Percentiles rank a stretch among this genome's conserved stretches.
These are phyloP conservation scores for Polypterus senegalus DNA, from an alignment of 2,113 vertebrate genomes.

Conservation along the genomic window DNA sequence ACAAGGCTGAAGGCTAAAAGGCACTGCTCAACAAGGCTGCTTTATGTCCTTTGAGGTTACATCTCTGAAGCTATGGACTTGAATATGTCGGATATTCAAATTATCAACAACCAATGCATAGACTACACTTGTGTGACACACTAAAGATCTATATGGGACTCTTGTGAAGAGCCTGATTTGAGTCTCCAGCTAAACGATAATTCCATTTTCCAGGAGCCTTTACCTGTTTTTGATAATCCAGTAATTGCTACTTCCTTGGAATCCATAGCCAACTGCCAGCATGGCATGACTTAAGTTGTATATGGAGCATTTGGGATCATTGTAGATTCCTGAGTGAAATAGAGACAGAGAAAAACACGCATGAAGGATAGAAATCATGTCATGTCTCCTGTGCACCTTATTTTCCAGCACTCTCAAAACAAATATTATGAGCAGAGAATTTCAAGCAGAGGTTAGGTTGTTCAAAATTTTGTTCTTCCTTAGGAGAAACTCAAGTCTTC, in stretches of 20 bases:
- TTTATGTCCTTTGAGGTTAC: not conserved
- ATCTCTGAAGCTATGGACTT: not conserved
- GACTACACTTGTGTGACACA: not conserved
- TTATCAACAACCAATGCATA: not conserved
- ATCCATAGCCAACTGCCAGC: conserved; percentile 7
- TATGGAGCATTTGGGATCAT: conserved; percentile 1
- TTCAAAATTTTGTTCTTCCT: no score
- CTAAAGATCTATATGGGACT: no score
- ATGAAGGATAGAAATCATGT: no score
- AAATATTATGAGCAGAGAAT: no score
- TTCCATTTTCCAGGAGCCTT: not conserved
- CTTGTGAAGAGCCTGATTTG: not conserved
- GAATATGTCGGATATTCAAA: not conserved
- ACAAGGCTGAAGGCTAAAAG: no score
- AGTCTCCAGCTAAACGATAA: not conserved
- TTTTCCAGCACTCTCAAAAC: no score
- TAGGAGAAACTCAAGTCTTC: no score
- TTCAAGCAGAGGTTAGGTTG: no score
- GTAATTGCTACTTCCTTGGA: not conserved
- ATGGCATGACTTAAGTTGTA: not conserved
- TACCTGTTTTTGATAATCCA: conserved; percentile 18
- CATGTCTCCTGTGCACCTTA: no score
- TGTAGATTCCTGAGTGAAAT: conserved; percentile 9
- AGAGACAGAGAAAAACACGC: no score
- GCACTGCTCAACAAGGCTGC: not conserved